A percentile compares a stretch with the other conserved stretches of the same genome.
These are phyloP conservation scores for Danio tinwini DNA, from an alignment of 2,797 vertebrate species.

Conservation along the genomic window DNA sequence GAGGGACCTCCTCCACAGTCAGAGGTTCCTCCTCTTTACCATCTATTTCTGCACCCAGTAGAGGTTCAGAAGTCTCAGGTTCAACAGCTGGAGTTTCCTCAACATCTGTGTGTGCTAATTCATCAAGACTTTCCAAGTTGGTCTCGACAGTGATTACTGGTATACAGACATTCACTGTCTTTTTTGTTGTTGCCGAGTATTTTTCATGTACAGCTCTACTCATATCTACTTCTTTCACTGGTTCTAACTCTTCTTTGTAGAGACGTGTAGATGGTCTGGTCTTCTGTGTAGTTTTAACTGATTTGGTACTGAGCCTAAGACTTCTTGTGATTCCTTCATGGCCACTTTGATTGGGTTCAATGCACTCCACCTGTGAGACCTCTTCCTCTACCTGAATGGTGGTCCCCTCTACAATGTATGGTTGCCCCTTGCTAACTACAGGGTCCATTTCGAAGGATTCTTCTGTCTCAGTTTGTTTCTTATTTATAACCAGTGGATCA, in stretches of 20 bases:
- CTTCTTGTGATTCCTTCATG: constrained; percentile 18
- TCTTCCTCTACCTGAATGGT: background rate
- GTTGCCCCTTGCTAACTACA: too few species aligned
- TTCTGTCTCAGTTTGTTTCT: background rate
- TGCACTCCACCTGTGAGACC: constrained; percentile 5
- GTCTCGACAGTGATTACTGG: background rate
- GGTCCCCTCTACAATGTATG: too few species aligned
- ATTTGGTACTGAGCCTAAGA: background rate
- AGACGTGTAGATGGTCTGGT: background rate
- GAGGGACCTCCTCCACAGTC: background rate
- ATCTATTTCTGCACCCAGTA: background rate
- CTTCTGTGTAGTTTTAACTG: constrained; percentile 12
- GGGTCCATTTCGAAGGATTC: background rate
- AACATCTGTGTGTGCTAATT: background rate
- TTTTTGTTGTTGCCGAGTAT: background rate
- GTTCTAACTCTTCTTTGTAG: background rate
- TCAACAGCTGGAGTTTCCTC: background rate
- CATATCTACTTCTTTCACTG: background rate
- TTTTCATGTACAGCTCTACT: background rate
- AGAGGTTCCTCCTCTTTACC: background rate
- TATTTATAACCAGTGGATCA: background rate
- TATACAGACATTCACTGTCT: too few species aligned
- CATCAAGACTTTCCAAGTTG: background rate
- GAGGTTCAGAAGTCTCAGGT: background rate
- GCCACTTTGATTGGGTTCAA: background rate